These are phyloP conservation scores for Halocaridina rubra DNA, from an alignment of 2,888 invertebrate genomes.

Conservation along the genomic window DNA sequence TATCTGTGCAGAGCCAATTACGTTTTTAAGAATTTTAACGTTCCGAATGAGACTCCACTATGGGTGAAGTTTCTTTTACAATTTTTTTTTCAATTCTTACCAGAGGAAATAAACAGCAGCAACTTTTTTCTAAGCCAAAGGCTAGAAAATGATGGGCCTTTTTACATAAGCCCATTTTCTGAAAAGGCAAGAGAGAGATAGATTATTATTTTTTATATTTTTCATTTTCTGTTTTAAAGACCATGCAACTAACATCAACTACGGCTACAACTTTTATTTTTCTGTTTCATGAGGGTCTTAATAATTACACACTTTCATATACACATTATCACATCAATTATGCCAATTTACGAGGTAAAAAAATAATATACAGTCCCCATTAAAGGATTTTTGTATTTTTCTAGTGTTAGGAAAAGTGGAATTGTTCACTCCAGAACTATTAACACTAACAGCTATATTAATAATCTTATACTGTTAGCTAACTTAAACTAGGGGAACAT, in stretches of 20 bases:
- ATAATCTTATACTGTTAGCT: no score
- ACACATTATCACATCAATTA: neutral
- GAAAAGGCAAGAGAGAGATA: slow-evolving; percentile 45
- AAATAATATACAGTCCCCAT: slow-evolving; percentile 14
- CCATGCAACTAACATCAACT: neutral
- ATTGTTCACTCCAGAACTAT: no score
- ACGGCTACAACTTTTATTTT: neutral
- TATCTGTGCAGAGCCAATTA: neutral
- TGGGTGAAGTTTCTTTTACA: slow-evolving; percentile 1
- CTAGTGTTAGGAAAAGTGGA: no score
- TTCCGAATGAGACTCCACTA: slow-evolving; percentile 46
- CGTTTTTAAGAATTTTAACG: neutral
- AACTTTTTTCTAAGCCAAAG: slow-evolving; percentile 46
- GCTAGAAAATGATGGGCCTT: slow-evolving; percentile 43
- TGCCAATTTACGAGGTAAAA: slow-evolving; percentile 15
- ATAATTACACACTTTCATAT: neutral
- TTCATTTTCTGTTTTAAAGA: neutral
- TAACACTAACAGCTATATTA: no score
- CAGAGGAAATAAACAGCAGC: slow-evolving; percentile 20
- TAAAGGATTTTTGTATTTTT: no score
- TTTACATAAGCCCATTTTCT: slow-evolving; percentile 50
- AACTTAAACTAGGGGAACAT: no score
- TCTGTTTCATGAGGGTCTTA: neutral
- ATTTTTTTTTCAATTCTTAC: slow-evolving; percentile 15
- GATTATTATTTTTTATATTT: slow-evolving; percentile 25